A percentile compares a stretch with the other conserved stretches of the same genome.
phyloP scores from a whole-genome alignment of 2,888 invertebrate genomes.

The Blera fallax region DNA sequence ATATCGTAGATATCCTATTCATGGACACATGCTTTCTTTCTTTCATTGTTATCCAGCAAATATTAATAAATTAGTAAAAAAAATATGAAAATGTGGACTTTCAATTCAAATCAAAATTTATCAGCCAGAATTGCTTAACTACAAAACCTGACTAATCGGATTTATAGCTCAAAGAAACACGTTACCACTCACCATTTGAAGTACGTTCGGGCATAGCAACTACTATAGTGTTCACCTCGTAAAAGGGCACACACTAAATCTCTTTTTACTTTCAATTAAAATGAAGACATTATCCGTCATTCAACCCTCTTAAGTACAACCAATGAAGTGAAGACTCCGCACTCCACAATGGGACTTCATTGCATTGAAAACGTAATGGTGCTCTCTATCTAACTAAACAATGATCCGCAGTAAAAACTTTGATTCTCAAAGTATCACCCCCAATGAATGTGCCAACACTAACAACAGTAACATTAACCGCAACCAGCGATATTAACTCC shows the following conservation, averaged over 20 bases:
- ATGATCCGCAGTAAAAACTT: conserved; percentile 36
- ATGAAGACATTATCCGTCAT: not conserved
- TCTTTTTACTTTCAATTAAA: conserved; percentile 30
- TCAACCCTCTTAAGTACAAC: not conserved
- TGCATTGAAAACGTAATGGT: not conserved
- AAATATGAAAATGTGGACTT: too few relatives aligned
- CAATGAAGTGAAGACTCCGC: not conserved
- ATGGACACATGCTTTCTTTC: too few relatives aligned
- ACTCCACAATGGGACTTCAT: not conserved
- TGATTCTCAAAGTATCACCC: conserved; percentile 37
- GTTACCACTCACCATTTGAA: too few relatives aligned
- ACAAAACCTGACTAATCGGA: too few relatives aligned
- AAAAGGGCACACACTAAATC: conserved; percentile 15
- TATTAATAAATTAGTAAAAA: too few relatives aligned
- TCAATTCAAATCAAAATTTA: too few relatives aligned
- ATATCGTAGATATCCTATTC: too few relatives aligned
- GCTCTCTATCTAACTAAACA: not conserved
- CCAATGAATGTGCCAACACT: conserved; percentile 8
- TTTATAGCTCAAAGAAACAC: too few relatives aligned
- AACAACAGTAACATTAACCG: conserved; percentile 43
- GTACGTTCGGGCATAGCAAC: not conserved
- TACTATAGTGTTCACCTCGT: not conserved
- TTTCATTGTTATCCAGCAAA: too few relatives aligned
- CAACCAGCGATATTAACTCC: conserved; percentile 45
- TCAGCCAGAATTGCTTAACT: too few relatives aligned